Evolutionary conservation across 2,113 vertebrate species (phyloP).

Genomic region (Tor tambroides): DNA sequence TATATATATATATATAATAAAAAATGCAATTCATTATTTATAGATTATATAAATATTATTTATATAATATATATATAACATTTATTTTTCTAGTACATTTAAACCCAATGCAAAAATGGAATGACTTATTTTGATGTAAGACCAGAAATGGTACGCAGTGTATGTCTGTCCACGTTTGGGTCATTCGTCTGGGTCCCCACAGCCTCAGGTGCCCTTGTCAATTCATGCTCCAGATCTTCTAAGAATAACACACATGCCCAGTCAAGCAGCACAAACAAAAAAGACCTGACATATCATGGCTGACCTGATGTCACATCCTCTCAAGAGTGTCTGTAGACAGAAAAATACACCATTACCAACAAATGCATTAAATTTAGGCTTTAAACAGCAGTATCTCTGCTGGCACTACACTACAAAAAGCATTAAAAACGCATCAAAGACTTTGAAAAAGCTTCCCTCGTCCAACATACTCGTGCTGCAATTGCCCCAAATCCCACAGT

Average conservation of each 20-base stretch:
- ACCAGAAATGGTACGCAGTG: background rate
- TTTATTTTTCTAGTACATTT: background rate
- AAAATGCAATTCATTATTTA: background rate
- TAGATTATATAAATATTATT: background rate
- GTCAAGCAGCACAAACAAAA: conserved; percentile 51
- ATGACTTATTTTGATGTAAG: background rate
- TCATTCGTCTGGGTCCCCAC: background rate
- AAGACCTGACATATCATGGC: conserved; percentile 28
- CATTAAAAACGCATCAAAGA: background rate
- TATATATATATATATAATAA: too few species aligned
- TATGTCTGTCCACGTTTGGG: background rate
- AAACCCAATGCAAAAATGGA: background rate
- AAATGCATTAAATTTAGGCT: background rate
- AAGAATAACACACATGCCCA: conserved; percentile 52
- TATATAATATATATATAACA: background rate
- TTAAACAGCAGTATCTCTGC: background rate
- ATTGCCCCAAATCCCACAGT: background rate
- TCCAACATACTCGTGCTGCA: background rate
- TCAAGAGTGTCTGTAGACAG: background rate
- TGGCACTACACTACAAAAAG: background rate
- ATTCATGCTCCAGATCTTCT: conserved; percentile 48
- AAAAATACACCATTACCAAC: background rate
- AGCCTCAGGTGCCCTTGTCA: conserved; percentile 54
- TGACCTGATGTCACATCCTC: background rate
- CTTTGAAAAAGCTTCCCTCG: background rate